phyloP scores from a whole-genome alignment of 2,888 invertebrate genomes.

The Papilio protenor region DNA sequence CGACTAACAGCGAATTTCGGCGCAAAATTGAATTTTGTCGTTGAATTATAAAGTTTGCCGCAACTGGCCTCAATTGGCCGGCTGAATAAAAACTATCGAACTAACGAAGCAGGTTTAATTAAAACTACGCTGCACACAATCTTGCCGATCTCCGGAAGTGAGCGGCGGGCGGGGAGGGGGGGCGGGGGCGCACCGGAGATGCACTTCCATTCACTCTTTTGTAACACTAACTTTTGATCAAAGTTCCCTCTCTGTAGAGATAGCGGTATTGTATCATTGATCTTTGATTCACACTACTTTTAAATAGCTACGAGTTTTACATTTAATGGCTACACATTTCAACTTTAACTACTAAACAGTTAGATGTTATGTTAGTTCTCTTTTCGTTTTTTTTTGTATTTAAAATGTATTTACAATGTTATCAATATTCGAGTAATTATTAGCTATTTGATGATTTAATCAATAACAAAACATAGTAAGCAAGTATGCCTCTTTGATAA shows the following conservation, averaged over 20 bases:
- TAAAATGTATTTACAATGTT: background rate
- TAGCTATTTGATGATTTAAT: no score
- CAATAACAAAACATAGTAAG: no score
- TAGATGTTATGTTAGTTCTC: background rate
- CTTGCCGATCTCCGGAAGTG: slow-evolving; percentile 26
- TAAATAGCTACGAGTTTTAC: background rate
- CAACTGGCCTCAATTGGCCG: slow-evolving; percentile 21
- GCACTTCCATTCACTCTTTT: slow-evolving; percentile 29
- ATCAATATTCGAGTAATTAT: no score
- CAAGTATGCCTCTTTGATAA: no score
- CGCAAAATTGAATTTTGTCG: slow-evolving; percentile 26
- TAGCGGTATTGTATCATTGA: slow-evolving; percentile 20
- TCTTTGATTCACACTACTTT: background rate
- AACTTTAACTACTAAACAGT: background rate
- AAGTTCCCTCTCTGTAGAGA: slow-evolving; percentile 5
- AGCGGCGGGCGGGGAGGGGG: background rate
- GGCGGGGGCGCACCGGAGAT: background rate
- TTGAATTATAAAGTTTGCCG: slow-evolving; percentile 32
- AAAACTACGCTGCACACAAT: slow-evolving; percentile 51
- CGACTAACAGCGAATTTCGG: slow-evolving; percentile 8
- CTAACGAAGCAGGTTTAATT: slow-evolving; percentile 62
- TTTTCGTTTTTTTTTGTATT: background rate
- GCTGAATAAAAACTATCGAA: slow-evolving; percentile 64
- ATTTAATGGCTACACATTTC: background rate
- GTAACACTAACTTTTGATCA: slow-evolving; percentile 23